These are phyloP conservation scores for Chaetodon trifasciatus DNA, from an alignment of 2,797 vertebrate species.

Conservation along the genomic window DNA sequence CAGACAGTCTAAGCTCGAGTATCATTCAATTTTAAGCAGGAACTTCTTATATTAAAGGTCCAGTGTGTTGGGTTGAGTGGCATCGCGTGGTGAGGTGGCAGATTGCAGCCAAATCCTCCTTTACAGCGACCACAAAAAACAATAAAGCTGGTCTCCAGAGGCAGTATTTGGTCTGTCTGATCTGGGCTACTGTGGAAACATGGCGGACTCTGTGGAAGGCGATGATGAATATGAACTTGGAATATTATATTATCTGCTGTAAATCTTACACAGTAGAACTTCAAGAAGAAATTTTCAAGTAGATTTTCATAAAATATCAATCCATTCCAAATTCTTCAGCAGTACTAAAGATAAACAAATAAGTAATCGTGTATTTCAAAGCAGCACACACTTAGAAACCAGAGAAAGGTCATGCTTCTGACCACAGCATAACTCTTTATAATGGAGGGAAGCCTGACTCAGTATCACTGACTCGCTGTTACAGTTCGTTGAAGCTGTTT, in stretches of 20 bases:
- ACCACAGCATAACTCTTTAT: slow-evolving; percentile 8
- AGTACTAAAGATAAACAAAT: not conserved
- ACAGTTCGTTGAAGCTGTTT: slow-evolving; percentile 35
- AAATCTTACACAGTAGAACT: too few relatives aligned
- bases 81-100: too few relatives aligned
- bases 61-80: too few relatives aligned
- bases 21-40: not conserved
- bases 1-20: not conserved
- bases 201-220: too few relatives aligned
- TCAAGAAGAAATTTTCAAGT: not conserved
- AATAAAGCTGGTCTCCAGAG: too few relatives aligned
- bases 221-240: too few relatives aligned
- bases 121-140: too few relatives aligned
- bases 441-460: not conserved
- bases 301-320: not conserved
- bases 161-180: too few relatives aligned
- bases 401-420: not conserved
- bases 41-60: not conserved
- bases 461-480: slow-evolving; percentile 19
- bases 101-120: too few relatives aligned
- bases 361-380: not conserved
- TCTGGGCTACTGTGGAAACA: too few relatives aligned
- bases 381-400: not conserved
- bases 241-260: too few relatives aligned
- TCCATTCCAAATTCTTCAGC: not conserved